Conservation (phyloP, 2,113 vertebrate genomes). For the Haplochromis vanheusdeni region DNA sequence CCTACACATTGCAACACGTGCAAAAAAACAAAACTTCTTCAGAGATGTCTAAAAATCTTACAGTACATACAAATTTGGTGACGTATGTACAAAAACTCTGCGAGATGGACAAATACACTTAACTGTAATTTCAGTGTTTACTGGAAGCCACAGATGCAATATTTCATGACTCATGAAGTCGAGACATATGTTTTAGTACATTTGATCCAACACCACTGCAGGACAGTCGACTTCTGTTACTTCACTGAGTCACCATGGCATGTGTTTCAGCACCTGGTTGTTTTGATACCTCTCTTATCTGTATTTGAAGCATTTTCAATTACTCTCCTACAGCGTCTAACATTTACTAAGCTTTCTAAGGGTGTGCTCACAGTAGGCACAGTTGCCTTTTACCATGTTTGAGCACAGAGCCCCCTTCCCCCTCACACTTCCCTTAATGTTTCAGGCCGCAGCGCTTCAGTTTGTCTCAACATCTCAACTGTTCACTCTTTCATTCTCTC, state of each 20-base stretch:
- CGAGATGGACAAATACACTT: neutral
- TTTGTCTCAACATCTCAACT: neutral
- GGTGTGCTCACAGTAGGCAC: neutral
- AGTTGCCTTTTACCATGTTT: neutral
- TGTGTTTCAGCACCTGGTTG: neutral
- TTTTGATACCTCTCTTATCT: neutral
- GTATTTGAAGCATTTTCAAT: neutral
- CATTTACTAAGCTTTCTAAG: neutral
- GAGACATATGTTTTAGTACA: neutral
- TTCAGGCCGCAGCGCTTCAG: neutral
- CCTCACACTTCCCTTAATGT: neutral
- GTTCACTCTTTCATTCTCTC: neutral
- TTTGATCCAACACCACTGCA: neutral
- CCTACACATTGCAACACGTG: neutral
- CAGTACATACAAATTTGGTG: neutral
- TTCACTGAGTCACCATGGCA: neutral
- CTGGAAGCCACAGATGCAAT: neutral
- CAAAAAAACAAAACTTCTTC: neutral
- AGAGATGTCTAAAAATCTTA: neutral
- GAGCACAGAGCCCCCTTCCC: neutral
- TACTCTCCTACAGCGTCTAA: neutral
- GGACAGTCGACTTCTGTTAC: neutral
- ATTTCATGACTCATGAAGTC: neutral
- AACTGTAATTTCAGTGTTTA: neutral
- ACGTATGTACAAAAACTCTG: neutral